phyloP scores from a whole-genome alignment of 2,113 vertebrate genomes.

The Corythoichthys haematopterus region DNA sequence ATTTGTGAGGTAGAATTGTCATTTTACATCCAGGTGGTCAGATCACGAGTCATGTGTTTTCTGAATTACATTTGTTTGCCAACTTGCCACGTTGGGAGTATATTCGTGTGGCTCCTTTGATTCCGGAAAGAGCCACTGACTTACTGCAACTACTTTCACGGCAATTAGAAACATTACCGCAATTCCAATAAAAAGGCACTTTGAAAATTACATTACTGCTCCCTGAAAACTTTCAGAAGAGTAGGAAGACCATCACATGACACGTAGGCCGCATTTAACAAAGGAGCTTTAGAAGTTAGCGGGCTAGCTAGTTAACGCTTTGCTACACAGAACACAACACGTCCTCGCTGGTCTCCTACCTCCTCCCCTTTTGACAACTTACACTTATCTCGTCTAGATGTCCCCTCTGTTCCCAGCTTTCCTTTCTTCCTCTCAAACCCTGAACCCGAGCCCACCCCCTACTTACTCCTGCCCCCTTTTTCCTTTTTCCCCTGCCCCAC shows the following conservation, averaged over 20 bases:
- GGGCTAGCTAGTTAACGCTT: not conserved
- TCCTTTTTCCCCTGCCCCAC: conserved; percentile 25
- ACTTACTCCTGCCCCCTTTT: conserved; percentile 26
- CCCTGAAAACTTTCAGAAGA: conserved; percentile 26
- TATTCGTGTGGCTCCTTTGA: not conserved
- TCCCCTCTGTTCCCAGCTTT: conserved; percentile 53
- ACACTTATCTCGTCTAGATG: conserved; percentile 65
- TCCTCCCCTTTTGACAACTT: conserved; percentile 49
- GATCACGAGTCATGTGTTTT: not conserved
- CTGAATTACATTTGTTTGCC: not conserved
- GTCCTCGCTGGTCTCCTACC: not conserved
- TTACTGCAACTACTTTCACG: conserved; percentile 11
- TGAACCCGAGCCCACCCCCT: conserved; percentile 3
- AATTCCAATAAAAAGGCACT: not conserved
- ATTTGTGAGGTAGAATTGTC: not conserved
- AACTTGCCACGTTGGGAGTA: not conserved
- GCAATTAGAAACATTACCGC: not conserved
- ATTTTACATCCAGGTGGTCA: not conserved
- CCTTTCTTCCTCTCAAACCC: conserved; percentile 48
- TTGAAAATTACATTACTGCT: conserved; percentile 21
- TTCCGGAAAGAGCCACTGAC: not conserved
- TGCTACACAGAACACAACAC: conserved; percentile 13
- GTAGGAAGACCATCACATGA: conserved; percentile 35
- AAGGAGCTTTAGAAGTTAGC: not conserved
- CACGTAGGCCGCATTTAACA: conserved; percentile 1